phyloP scores from a whole-genome alignment of 2,113 vertebrate genomes.

The Carassius auratus region DNA sequence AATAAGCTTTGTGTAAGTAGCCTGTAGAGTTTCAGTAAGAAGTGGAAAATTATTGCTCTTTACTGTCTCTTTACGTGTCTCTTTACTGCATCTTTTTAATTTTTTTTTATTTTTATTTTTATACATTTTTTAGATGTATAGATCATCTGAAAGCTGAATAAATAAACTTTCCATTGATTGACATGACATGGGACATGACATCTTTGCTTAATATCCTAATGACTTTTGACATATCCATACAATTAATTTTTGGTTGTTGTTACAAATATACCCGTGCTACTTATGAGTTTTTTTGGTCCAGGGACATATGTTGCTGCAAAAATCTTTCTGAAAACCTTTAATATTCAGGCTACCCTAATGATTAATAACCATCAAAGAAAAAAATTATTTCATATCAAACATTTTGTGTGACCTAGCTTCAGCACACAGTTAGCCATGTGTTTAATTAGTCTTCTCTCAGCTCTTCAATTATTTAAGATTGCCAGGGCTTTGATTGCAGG shows the following conservation, averaged over 20 bases:
- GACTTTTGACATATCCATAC: too few relatives aligned
- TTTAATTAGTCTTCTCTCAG: constrained; percentile 46
- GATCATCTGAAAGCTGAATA: too few relatives aligned
- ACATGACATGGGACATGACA: too few relatives aligned
- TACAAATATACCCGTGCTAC: too few relatives aligned
- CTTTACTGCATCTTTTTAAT: not conserved
- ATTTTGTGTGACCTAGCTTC: constrained; percentile 29
- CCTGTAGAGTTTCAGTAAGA: not conserved
- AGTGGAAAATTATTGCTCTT: not conserved
- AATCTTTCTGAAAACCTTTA: not conserved
- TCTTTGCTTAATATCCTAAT: too few relatives aligned
- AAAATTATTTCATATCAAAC: constrained; percentile 27
- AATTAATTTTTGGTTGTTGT: too few relatives aligned
- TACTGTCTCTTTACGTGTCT: too few relatives aligned
- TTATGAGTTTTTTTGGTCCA: too few relatives aligned
- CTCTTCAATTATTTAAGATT: constrained; percentile 51
- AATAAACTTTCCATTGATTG: too few relatives aligned
- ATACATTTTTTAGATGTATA: too few relatives aligned
- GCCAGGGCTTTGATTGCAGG: constrained; percentile 47
- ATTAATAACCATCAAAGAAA: constrained; percentile 26
- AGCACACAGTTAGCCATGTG: not conserved
- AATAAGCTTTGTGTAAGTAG: not conserved
- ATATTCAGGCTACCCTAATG: constrained; percentile 2
- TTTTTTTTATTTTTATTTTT: too few relatives aligned
- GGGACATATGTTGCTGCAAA: not conserved